Base-by-base conservation (phyloP, 1,140 invertebrate genomes). In the Eueides isabella region DNA sequence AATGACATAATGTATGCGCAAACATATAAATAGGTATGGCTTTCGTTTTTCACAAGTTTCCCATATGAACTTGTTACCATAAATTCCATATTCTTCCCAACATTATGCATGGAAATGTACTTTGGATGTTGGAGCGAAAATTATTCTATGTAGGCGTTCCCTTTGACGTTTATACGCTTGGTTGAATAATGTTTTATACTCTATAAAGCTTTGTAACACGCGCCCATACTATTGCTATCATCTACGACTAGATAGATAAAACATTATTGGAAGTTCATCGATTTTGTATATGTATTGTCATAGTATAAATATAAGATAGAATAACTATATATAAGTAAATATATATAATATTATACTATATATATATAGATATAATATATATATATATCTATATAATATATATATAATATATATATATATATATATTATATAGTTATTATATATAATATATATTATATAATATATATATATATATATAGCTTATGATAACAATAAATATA, bases 111-210 rank as follows among this genome's bases (percentile, higher is more conserved):
- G 80, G 80, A 85, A 89, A 88, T 86, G 83, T 80, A 81, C 79
- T 82, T 85, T 83, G 80, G 83, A 82, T 86, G 85, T 89, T 87
- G 77, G 78, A 79, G 82, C 81, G 82, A 87, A 85, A 92, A 92
- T 92, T 92, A 93, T 93, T 86, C 92, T 86, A 88, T 91, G 89
- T 92, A 89, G 90, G 89, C 88, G 85, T 91, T 91, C 82, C 76
- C 73, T 85, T 80, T 83, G 84, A 87, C 85, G 76, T 91, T 92
- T 89, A 91, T 93, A 80, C 74, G 84, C 81, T 85, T 92, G 88
- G 88, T 92, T 92, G 90, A 92, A 92, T 90, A 89, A 91, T 93
- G 88, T 87, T 92, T 89, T 90, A 92, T 88, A 89, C n/a, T 90
- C 86, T 86, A 92, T 88, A 83, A 82, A 67, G 73, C 84, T 74